Conservation (phyloP, 1,140 invertebrate species). For the Ladona fulva region DNA sequence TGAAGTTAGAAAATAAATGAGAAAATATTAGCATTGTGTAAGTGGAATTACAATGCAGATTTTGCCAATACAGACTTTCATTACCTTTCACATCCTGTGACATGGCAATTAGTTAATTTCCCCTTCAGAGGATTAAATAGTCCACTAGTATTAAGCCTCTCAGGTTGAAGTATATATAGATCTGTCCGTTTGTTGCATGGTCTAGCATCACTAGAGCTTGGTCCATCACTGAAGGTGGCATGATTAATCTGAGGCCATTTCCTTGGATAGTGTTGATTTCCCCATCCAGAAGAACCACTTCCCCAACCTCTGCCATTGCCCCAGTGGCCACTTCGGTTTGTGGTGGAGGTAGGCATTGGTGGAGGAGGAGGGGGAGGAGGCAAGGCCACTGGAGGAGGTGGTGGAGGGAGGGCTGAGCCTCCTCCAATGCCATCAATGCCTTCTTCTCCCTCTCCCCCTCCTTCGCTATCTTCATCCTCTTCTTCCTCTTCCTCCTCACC, state of each 20-base stretch:
- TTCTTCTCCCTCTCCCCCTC: neutral
- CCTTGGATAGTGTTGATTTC: neutral
- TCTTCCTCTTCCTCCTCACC: neutral
- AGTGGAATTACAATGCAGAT: no score
- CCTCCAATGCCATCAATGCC: neutral
- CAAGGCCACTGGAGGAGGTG: neutral
- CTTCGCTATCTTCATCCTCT: neutral
- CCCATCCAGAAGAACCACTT: neutral
- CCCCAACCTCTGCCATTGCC: neutral
- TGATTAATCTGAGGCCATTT: neutral
- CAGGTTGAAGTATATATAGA: constrained; percentile 74
- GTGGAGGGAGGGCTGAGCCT: neutral
- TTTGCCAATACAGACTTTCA: constrained; percentile 12
- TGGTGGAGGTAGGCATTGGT: neutral
- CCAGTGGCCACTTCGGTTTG: neutral
- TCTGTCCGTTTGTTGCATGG: constrained; percentile 80
- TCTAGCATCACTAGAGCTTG: constrained; percentile 28
- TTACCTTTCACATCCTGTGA: constrained; percentile 80
- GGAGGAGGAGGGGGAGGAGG: neutral
- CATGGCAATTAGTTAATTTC: constrained; percentile 83
- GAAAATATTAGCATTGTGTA: no score
- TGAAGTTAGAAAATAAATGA: no score
- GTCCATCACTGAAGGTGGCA: neutral
- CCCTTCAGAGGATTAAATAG: constrained; percentile 69
- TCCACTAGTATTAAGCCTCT: constrained; percentile 66